Percentiles rank a stretch among this genome's conserved stretches.
phyloP scores from a whole-genome alignment of 2,797 vertebrate species.

The Gadopsis bispinosus region DNA sequence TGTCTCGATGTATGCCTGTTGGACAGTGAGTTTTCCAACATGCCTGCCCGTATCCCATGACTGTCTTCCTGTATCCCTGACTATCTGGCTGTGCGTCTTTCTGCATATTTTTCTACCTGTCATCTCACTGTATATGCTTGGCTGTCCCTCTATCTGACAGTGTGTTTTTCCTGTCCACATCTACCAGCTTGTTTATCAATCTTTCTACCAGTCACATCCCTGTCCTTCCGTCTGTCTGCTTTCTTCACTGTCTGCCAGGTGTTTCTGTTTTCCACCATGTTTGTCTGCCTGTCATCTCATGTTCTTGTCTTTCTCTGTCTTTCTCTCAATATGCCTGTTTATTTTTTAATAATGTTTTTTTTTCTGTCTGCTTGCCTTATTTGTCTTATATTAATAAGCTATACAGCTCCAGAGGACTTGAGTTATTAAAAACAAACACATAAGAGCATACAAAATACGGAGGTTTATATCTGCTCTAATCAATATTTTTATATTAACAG shows the following conservation, averaged over 20 bases:
- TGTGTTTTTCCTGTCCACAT: conserved; percentile 47
- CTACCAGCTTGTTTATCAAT: conserved; percentile 51
- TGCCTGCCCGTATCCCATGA: conserved; percentile 28
- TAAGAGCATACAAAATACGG: background rate
- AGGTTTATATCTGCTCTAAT: conserved; percentile 7
- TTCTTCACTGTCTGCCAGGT: conserved; percentile 23
- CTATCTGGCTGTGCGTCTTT: conserved; percentile 30
- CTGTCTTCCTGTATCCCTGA: conserved; percentile 54
- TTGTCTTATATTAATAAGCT: conserved; percentile 6
- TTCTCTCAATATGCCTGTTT: conserved; percentile 26
- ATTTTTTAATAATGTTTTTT: background rate
- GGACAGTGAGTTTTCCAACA: conserved; percentile 36
- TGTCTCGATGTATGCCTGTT: conserved; percentile 36
- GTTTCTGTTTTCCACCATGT: conserved; percentile 31
- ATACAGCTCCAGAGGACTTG: background rate
- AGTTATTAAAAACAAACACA: background rate
- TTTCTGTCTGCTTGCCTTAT: conserved; percentile 6
- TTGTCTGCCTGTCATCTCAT: conserved; percentile 49
- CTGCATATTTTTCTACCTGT: conserved; percentile 61
- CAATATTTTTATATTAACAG: background rate
- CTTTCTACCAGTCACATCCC: conserved; percentile 43
- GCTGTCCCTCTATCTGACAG: conserved; percentile 54
- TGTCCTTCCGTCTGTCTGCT: conserved; percentile 39
- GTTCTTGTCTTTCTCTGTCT: conserved; percentile 40
- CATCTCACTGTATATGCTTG: conserved; percentile 56